Conservation (phyloP, 2,888 invertebrate species). For the Embidobia sp. region DNA sequence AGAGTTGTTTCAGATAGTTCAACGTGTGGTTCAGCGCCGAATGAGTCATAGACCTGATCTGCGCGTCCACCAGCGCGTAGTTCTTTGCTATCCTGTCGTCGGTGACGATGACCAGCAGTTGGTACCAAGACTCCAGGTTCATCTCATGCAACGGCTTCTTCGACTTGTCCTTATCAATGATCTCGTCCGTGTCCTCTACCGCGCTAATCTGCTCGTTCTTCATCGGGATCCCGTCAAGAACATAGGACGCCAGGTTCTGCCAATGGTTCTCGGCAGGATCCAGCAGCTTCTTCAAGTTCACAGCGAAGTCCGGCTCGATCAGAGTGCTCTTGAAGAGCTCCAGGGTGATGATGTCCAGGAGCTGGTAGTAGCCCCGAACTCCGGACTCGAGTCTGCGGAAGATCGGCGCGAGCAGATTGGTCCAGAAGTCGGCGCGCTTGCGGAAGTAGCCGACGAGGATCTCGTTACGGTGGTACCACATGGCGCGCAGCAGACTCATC, state of each 20-base stretch:
- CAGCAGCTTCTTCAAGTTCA: conserved; percentile 76
- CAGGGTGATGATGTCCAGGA: conserved; percentile 78
- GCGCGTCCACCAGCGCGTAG: conserved; percentile 70
- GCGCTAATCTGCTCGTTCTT: conserved; percentile 3
- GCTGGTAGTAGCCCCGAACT: conserved; percentile 77
- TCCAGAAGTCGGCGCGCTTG: conserved; percentile 79
- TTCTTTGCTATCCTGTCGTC: conserved; percentile 74
- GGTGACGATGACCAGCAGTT: conserved; percentile 78
- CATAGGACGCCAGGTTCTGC: conserved; percentile 72
- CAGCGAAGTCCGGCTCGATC: conserved; percentile 75
- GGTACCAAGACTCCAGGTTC: conserved; percentile 79
- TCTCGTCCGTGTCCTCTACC: not conserved
- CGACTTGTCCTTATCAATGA: conserved; percentile 63
- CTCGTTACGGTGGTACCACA: conserved; percentile 80
- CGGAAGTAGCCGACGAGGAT: conserved; percentile 80
- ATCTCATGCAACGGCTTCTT: conserved; percentile 74
- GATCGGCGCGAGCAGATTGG: conserved; percentile 77
- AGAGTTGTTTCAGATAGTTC: conserved; percentile 71
- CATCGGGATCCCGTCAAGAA: conserved; percentile 62
- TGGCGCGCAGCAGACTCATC: conserved; percentile 79
- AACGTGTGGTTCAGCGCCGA: conserved; percentile 74
- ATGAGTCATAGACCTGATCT: conserved; percentile 73
- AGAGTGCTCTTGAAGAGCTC: conserved; percentile 78
- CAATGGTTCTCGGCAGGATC: conserved; percentile 71
- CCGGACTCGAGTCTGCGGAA: conserved; percentile 74